phyloP scores from a whole-genome alignment of 2,797 vertebrate genomes.

The Enteromius argenteus region DNA sequence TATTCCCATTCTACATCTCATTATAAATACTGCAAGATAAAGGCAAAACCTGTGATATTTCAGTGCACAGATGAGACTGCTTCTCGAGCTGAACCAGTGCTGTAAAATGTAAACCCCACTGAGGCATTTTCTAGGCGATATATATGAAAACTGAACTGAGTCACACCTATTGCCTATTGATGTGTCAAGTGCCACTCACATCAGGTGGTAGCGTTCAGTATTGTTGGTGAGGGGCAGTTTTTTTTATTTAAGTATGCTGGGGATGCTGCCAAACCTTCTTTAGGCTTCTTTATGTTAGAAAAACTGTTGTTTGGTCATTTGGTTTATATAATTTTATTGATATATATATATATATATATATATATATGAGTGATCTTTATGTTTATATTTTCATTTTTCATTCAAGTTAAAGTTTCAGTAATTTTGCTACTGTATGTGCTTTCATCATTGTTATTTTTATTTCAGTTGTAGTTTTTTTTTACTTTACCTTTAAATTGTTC shows the following conservation, averaged over 20 bases:
- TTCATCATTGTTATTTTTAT: background rate
- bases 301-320: background rate
- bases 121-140: constrained; percentile 6
- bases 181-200: constrained; percentile 19
- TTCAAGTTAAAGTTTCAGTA: background rate
- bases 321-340: background rate
- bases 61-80: constrained; percentile 1
- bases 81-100: background rate
- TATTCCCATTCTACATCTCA: background rate
- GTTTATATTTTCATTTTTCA: background rate
- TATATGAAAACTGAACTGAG: constrained; percentile 10
- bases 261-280: background rate
- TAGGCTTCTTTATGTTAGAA: background rate
- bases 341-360: too few relatives aligned
- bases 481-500: background rate
- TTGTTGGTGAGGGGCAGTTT: constrained; percentile 4
- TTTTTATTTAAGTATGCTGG: background rate
- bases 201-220: constrained; percentile 22
- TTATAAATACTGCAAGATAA: background rate
- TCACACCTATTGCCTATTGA: background rate
- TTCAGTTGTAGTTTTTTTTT: background rate
- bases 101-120: background rate
- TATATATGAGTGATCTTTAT: too few relatives aligned
- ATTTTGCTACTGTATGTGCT: background rate
- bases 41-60: constrained; percentile 3